Percentiles rank a stretch among this genome's conserved stretches.
Conservation (phyloP, 2,113 vertebrate species). For the Thryonomys swinderianus region DNA sequence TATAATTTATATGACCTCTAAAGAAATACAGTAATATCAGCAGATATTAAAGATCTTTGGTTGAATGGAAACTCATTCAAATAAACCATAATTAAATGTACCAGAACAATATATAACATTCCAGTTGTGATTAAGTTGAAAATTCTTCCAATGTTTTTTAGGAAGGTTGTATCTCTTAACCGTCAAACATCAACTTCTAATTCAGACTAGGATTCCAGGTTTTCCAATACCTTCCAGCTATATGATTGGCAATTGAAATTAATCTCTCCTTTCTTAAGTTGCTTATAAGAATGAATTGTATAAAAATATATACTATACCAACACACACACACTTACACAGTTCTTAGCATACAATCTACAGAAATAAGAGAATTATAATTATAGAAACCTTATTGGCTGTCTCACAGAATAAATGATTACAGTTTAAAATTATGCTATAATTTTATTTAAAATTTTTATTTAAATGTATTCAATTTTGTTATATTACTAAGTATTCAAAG, state of each 20-base stretch:
- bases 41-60: not conserved
- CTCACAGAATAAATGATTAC: not conserved
- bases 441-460: constrained; percentile 47
- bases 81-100: not conserved
- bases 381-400: not conserved
- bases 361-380: not conserved
- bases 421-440: not conserved
- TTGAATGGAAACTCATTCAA: not conserved
- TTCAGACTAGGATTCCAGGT: not conserved
- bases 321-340: not conserved
- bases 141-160: not conserved
- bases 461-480: not conserved
- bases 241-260: not conserved
- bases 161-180: not conserved
- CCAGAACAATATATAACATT: not conserved
- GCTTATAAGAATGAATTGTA: not conserved
- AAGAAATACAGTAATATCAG: not conserved
- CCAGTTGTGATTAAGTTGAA: not conserved
- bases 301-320: not conserved
- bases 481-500: not conserved
- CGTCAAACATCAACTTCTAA: not conserved
- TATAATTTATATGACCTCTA: not conserved
- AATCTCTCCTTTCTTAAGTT: not conserved
- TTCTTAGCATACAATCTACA: not conserved
- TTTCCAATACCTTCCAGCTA: not conserved